A percentile compares a stretch with the other conserved stretches of the same genome.
Conservation (phyloP, 2,113 vertebrate genomes). For the Cynoglossus semilaevis region DNA sequence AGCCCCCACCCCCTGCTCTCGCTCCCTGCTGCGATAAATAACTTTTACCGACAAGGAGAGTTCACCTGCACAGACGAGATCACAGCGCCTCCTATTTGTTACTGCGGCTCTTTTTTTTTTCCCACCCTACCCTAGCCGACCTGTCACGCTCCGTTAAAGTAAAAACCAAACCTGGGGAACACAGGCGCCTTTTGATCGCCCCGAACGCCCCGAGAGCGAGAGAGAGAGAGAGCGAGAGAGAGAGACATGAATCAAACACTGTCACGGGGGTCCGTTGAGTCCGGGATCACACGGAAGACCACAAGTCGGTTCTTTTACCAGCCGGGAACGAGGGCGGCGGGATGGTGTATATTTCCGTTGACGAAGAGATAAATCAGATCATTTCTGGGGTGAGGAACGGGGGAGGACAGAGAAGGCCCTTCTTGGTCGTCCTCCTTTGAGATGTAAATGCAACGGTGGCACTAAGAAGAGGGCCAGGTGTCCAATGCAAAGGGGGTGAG, state of each 20-base stretch:
- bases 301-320: constrained; percentile 72
- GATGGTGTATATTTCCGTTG: too few species aligned
- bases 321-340: too few species aligned
- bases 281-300: constrained; percentile 65
- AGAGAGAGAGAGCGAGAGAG: too few species aligned
- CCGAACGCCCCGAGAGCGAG: constrained; percentile 48
- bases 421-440: constrained; percentile 73
- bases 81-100: constrained; percentile 61
- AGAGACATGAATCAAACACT: constrained; percentile 73
- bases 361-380: constrained; percentile 79
- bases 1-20: constrained; percentile 27
- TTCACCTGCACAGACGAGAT: constrained; percentile 56
- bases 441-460: constrained; percentile 77
- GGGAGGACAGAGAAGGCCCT: constrained; percentile 71
- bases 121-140: constrained; percentile 62
- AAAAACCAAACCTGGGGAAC: constrained; percentile 68
- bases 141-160: constrained; percentile 71
- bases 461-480: constrained; percentile 77
- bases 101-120: constrained; percentile 55
- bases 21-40: constrained; percentile 50
- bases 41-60: constrained; percentile 42
- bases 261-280: constrained; percentile 68
- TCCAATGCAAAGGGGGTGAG: too few species aligned
- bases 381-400: constrained; percentile 68
- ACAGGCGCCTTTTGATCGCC: constrained; percentile 58